A percentile compares a stretch with the other conserved stretches of the same genome.
Conservation (phyloP, 2,888 invertebrate genomes). For the Pristionchus japonicus region DNA sequence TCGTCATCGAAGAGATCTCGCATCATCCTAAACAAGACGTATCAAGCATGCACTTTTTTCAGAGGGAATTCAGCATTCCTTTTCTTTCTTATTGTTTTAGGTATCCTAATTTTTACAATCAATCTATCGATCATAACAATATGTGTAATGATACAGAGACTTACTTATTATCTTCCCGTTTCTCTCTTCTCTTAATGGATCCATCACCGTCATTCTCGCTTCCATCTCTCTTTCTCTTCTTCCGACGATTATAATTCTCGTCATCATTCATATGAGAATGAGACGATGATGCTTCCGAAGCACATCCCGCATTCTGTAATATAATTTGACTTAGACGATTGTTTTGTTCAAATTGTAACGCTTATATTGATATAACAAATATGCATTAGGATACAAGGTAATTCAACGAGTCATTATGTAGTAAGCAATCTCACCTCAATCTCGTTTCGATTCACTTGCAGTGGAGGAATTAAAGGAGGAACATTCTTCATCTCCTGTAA, state of each 20-base stretch:
- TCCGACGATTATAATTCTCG: conserved; percentile 9
- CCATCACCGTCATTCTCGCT: conserved; percentile 16
- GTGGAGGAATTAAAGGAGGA: conserved; percentile 12
- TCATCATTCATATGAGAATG: conserved; percentile 15
- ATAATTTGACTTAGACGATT: too few relatives aligned
- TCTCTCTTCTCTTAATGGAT: background rate
- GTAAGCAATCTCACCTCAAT: background rate
- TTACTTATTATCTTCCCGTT: background rate
- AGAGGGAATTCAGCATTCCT: too few relatives aligned
- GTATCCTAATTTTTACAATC: background rate
- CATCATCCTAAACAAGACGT: background rate
- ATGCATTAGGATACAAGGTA: too few relatives aligned
- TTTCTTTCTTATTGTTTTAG: background rate
- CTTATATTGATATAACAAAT: too few relatives aligned
- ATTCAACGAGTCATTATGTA: background rate
- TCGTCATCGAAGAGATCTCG: conserved; percentile 19
- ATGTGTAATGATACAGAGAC: background rate
- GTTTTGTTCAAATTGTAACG: too few relatives aligned
- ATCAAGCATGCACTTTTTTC: background rate
- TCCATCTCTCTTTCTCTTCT: conserved; percentile 4
- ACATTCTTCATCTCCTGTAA: conserved; percentile 34
- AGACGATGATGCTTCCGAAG: conserved; percentile 34
- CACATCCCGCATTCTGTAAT: background rate
- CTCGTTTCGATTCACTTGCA: conserved; percentile 6
- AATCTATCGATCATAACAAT: background rate